Evolutionary conservation across 2,113 vertebrate genomes (phyloP), one percentile per base, ranked within the genome.

Genomic region (Aramus guarauna): DNA sequence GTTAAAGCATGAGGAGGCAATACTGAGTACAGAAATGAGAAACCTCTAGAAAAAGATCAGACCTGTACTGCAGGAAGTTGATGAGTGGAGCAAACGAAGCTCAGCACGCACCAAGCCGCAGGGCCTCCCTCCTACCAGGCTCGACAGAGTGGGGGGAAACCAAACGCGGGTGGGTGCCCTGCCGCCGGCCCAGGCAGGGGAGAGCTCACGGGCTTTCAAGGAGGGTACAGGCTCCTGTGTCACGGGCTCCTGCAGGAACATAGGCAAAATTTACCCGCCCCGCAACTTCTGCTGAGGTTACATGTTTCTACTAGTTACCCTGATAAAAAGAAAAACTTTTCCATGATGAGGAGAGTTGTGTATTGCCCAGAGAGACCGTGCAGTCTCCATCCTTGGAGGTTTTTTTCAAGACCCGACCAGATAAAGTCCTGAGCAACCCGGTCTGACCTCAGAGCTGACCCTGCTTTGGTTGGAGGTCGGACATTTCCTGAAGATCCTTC

Each of bases 111-210:
- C 21, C 27, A 47, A 89, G 77, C 29, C 3, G 4, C 29, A 64
- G 48, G 17, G 26, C 17, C 48, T 78, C 47, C 39, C 59, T 75
- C 60, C 48, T 60, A 43, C 48, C 36, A 64, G 39, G n/a, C 52
- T 59, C 12, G 18, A 20, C 24, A 52, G 52, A 67, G 39, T 12
- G 39, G 39, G 39, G 56, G n/a, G 36, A 59, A 92, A 11, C 43
- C 39, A 79, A 24, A 73, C 3, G 17, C 5, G 24, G 36, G 56
- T 60, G 32, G 36, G 56, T 60, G 32, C 50, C 73, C 45, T 73
- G 59, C 48, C 91, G 53, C 50, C 0, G 0, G n/a, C 24, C 3
- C 32, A n/a, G 43, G 48, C 39, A 47, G 43, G 53, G 17, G 13
- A 89, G 8, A 26, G 20, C 30, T 23, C 1, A 0, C 21, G 48